Base-by-base conservation (phyloP, 2,888 invertebrate species). In the Acrocera orbiculus region DNA sequence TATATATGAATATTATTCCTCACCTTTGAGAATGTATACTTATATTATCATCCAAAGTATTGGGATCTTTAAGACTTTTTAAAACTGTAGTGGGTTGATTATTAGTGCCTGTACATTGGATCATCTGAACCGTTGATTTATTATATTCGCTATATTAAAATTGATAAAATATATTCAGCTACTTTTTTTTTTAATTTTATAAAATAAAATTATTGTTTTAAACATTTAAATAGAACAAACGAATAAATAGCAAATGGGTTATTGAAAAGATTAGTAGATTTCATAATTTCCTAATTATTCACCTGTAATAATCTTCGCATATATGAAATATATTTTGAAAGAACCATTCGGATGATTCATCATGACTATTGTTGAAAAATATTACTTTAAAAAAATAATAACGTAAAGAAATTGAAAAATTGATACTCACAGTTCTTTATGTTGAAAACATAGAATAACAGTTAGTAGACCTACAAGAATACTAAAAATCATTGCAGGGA, bases 401-500 rank as follows among this genome's bases (percentile, higher is more conserved):
- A 3, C 26, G 13, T 15, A 3, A 28, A 36, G 5, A n/a, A n/a
- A n/a, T n/a, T n/a, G n/a, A n/a, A n/a, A n/a, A n/a, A n/a, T n/a
- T 11, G 30, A 37, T 48, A 73, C 80, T 79, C 57, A 82, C 81
- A 77, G 64, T 50, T 76, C 73, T 42, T 76, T 76, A 47, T 79
- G 75, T 44, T 79, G 73, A 43, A 81, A 73, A 54, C 82, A 83
- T 9, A 83, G 61, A 1, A 78, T 70, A 3, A 76, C 69, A 0
- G 80, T 76, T 3, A 83, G 53, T 6, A 77, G 63, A 4, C 74
- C 65, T 2, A 74, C 65, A 2, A 80, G 58, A 13, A 79, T 51
- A 27, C 79, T 56, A 50, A 83, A 63, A 27, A 82, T 61, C 34
- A 74, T 53, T 41, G 75, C 62, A 0, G 83, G 82, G 10, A 77